Base-by-base conservation (phyloP, 2,888 invertebrate species). In the Leucania comma region DNA sequence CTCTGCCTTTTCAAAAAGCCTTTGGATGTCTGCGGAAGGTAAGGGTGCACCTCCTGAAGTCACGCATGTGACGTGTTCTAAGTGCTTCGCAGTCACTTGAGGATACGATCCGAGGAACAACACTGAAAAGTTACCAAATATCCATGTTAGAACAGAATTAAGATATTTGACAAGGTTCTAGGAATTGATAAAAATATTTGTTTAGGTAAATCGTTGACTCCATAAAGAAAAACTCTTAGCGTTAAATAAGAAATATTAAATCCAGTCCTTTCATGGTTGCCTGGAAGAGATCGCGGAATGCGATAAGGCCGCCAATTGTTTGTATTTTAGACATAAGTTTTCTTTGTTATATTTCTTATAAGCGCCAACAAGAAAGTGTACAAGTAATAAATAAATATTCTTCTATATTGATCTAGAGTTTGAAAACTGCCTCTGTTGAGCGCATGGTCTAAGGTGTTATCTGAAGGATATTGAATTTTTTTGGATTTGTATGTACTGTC, bases 41-140 rank as follows among this genome's bases (percentile, higher is more conserved):
- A 97, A 87, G 0, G 98, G 97, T 0, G 98, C 98, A 0, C 97
- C 98, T 0, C 97, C 98, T 61, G 95, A 96, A 2, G 96, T 89
- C 1, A 97, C 85, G 2, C 88, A 87, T 58, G 93, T 92, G 0
- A 97, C 77, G 10, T 91, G 89, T 35, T 96, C 94, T 24, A 98
- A 92, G 86, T 97, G 96, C 81, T 96, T 96, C 0, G 95, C 81
- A 29, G 94, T 96, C 6, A 97, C 96, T 72, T 96, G 93, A 0
- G 97, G 97, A 88, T 97, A 96, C 50, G 91, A 83, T 9, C 97
- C 97, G 85, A 98, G 92, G 87, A 98, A 98, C 51, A 98, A 88
- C 1, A 97, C 97, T 97, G 91, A 6, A 54, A 54, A 54, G 20
- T 29, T n/a, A 54, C 9, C 20, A 29, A 29, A 42, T 20, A 42